Evolutionary conservation across 1,140 invertebrate genomes (phyloP).

Genomic region (Sycophaga agraensis): DNA sequence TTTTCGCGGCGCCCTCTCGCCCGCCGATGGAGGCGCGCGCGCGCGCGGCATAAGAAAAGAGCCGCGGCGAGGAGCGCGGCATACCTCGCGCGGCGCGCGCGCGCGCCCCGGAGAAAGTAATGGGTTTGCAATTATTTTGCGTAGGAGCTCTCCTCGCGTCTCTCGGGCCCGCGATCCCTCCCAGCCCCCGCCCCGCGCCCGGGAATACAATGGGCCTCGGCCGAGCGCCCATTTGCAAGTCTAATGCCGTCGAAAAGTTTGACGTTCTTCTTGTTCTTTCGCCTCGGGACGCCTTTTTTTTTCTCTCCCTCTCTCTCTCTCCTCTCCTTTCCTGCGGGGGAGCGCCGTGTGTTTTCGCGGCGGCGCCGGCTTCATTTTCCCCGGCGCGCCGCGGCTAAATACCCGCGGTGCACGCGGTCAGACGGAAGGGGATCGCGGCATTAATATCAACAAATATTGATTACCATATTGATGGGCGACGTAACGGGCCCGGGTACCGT

Average conservation of each 20-base stretch:
- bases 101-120: constrained; percentile 50
- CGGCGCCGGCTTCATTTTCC: neutral
- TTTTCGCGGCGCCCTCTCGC: constrained; percentile 5
- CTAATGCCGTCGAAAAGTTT: constrained; percentile 29
- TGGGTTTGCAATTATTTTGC: constrained; percentile 55
- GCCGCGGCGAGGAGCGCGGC: neutral
- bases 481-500: no score
- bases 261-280: constrained; percentile 17
- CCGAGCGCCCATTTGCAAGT: constrained; percentile 26
- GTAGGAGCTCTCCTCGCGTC: constrained; percentile 39
- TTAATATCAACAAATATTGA: no score
- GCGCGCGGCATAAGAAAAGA: neutral
- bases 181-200: neutral
- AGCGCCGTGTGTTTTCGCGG: neutral
- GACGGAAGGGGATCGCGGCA: no score
- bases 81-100: constrained; percentile 27
- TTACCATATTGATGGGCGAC: no score
- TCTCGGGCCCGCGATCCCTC: neutral
- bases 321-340: neutral
- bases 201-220: constrained; percentile 21
- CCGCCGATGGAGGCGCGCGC: no score
- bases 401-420: no score
- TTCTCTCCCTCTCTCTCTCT: neutral
- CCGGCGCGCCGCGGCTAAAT: no score
- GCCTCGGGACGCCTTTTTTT: neutral